Conservation (phyloP, 2,797 vertebrate species). For the Coreius guichenoti region DNA sequence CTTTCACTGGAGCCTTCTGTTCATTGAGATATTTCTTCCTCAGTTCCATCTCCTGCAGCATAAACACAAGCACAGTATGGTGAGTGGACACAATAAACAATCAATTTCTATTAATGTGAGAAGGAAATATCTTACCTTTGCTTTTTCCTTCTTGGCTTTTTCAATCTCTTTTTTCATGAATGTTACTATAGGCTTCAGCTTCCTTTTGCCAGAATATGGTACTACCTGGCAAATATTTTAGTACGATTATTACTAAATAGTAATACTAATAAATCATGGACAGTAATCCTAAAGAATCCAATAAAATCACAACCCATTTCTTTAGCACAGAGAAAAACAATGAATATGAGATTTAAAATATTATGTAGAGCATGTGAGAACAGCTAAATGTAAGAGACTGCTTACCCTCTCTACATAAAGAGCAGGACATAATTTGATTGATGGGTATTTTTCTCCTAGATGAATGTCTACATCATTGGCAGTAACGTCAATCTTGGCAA, state of each 20-base stretch:
- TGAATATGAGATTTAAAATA: neutral
- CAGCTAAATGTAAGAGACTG: neutral
- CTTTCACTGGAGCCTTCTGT: constrained; percentile 60
- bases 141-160: constrained; percentile 73
- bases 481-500: constrained; percentile 87
- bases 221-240: constrained; percentile 76
- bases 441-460: constrained; percentile 73
- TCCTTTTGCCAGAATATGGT: constrained; percentile 79
- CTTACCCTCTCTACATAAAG: constrained; percentile 79
- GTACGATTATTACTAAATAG: neutral
- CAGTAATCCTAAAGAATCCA: neutral
- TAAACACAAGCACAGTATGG: neutral
- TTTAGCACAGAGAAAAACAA: neutral
- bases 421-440: constrained; percentile 87
- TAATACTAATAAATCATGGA: no score
- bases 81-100: constrained; percentile 1
- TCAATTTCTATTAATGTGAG: neutral
- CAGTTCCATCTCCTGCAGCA: constrained; percentile 57
- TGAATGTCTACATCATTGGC: constrained; percentile 85
- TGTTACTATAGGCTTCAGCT: constrained; percentile 79
- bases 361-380: neutral
- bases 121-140: constrained; percentile 65
- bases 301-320: neutral
- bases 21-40: constrained; percentile 61
- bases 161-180: constrained; percentile 85